Conservation (phyloP, 2,113 vertebrate genomes). For the Siniperca knerii region DNA sequence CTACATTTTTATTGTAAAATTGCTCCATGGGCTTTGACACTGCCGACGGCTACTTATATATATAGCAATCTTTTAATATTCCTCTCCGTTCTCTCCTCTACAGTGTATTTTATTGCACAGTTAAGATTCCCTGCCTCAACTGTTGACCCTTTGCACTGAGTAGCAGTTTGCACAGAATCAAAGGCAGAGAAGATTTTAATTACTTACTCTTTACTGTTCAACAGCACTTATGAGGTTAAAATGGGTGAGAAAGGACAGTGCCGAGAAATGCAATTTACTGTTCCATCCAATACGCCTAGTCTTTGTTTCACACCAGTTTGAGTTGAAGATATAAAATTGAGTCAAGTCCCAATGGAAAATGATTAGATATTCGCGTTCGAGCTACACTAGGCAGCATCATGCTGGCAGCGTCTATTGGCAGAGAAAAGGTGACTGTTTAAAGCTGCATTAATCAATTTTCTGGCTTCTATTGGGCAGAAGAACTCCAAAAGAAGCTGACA, state of each 20-base stretch:
- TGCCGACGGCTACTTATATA: background rate
- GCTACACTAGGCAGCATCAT: background rate
- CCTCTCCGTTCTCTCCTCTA: slow-evolving; percentile 25
- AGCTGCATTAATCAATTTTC: slow-evolving; percentile 18
- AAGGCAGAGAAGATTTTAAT: slow-evolving; percentile 73
- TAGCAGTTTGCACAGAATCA: slow-evolving; percentile 61
- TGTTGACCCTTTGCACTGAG: slow-evolving; percentile 67
- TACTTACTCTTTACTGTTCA: slow-evolving; percentile 46
- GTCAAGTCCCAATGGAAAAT: slow-evolving; percentile 46
- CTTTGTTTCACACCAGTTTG: slow-evolving; percentile 59
- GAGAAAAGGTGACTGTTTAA: slow-evolving; percentile 13
- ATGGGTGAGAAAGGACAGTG: slow-evolving; percentile 25
- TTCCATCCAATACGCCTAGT: slow-evolving; percentile 25
- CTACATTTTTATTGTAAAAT: background rate
- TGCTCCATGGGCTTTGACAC: background rate
- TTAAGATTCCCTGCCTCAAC: slow-evolving; percentile 52
- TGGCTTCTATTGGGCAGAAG: background rate
- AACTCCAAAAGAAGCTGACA: background rate
- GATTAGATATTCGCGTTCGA: slow-evolving; percentile 45
- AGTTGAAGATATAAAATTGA: slow-evolving; percentile 53
- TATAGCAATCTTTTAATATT: slow-evolving; percentile 19
- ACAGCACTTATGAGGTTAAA: slow-evolving; percentile 47
- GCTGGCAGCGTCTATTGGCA: slow-evolving; percentile 31
- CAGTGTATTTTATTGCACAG: slow-evolving; percentile 67
- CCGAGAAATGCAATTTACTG: slow-evolving; percentile 53